Base-by-base conservation (phyloP, 2,113 vertebrate species). In the Salvelinus namaycush region DNA sequence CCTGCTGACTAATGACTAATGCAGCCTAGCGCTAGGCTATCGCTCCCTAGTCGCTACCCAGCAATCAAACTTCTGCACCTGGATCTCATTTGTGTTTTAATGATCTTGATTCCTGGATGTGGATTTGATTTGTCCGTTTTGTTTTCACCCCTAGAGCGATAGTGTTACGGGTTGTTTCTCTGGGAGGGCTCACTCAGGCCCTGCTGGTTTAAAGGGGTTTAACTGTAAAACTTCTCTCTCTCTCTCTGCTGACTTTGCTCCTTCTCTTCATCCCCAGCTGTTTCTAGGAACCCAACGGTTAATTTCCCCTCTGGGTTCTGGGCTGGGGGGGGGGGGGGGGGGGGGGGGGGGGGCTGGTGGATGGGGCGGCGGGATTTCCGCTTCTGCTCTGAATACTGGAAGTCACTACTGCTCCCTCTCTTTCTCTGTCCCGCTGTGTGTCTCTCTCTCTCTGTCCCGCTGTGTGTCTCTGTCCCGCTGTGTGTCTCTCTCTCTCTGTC, bases 61-160 rank as follows among this genome's bases (percentile, higher is more conserved):
- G 77, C 48, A 49, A 72, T 72, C 70, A 59, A 34, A 27, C 24
- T 62, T 22, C 34, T 68, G 81, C 88, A 90, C 83, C 87, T 83
- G 80, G 76, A 81, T 86, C 77, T 83, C 77, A 82, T 84, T 86
- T 78, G 78, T 34, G 44, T 54, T 54, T 34, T 81, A 82, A 84
- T 82, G 68, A 79, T 66, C 27, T 49, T 14, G 39, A 18, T 54
- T 54, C 51, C 51, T 54, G 51, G 14, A 54, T 18, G 51, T 54
- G 51, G 51, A 8, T 7, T 16, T 82, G 20, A n/a, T 5, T 2
- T 49, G 14, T 57, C 59, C 31, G n/a, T 16, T 54, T 54, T 54
- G 49, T 51, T 71, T 20, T 51, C 22, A n/a, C 49, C 14, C 79
- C 51, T 24, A 7, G 12, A 29, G 27, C 39, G 0, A 11, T 44